Evolutionary conservation across 2,797 vertebrate genomes (phyloP), one percentile per base, ranked within the genome.

Genomic region (Rhinogobio ventralis): DNA sequence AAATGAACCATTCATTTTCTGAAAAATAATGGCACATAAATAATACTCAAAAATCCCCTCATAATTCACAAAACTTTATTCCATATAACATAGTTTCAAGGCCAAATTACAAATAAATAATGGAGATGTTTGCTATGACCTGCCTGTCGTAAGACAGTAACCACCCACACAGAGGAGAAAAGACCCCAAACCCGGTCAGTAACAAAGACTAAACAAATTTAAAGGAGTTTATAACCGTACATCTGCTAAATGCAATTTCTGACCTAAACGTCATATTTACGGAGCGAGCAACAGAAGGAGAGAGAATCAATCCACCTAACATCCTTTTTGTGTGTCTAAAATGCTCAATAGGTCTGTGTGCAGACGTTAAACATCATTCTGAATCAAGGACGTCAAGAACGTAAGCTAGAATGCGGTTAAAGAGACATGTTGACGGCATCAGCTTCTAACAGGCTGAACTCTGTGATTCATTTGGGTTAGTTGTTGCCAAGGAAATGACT

Each of bases 101-200:
- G 92, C 95, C 95, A 96, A 92, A 93, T 96, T 94, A 95, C 95
- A 96, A 96, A 97, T 96, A 97, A 97, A 97, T 96, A 96, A 95
- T 91, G 90, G 93, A 91, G 93, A 92, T 92, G 92, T 90, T 93
- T 93, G 92, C 90, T 94, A 92, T 89, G 89, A 90, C 82, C 92
- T 89, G 83, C 83, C 87, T 71, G 66, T 94, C 82, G 84, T 82
- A 91, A 87, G 89, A 87, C 86, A 81, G 73, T 76, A 71, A 81
- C 77, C 81, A 90, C 77, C 81, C 90, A 91, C 89, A 90, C 84
- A 79, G 85, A 92, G 84, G 23, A 86, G 71, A 68, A 55, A 72
- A 80, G 62, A 87, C 81, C 88, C 86, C 80, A 87, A 85, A 91
- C 89, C 76, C 68, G 68, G 79, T 91, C 87, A 86, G 77, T 90